Percentiles rank a stretch among this genome's conserved stretches.
Evolutionary conservation across 2,797 vertebrate genomes (phyloP).

Genomic region (Labeo calbasu): DNA sequence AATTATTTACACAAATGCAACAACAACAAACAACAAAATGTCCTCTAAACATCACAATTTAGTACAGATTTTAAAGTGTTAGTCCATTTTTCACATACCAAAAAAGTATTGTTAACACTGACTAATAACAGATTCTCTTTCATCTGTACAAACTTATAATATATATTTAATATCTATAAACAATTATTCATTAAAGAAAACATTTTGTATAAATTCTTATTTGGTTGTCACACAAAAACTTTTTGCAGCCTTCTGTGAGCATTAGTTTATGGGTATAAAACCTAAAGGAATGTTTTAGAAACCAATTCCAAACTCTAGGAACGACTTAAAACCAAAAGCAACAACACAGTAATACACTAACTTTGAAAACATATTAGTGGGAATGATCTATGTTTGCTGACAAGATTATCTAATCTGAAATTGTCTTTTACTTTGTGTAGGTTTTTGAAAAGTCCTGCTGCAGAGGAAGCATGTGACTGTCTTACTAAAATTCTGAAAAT

Average conservation of each 20-base stretch:
- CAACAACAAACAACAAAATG: neutral
- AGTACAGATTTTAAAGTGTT: too few species aligned
- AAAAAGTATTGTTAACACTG: too few species aligned
- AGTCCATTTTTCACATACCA: neutral
- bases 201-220: too few species aligned
- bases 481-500: neutral
- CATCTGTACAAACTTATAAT: neutral
- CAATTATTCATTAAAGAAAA: neutral
- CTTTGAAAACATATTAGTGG: neutral
- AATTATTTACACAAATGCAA: neutral
- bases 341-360: neutral
- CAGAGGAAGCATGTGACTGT: neutral
- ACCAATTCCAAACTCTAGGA: too few species aligned
- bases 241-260: neutral
- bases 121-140: neutral
- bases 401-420: too few species aligned
- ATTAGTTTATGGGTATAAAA: too few species aligned
- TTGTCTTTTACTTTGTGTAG: too few species aligned
- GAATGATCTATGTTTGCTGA: neutral
- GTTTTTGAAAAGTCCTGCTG: too few species aligned
- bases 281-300: too few species aligned
- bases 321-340: too few species aligned
- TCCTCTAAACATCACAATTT: neutral
- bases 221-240: too few species aligned
- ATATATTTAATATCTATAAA: neutral